Evolutionary conservation across 2,797 vertebrate species (phyloP), one percentile per base, ranked within the genome.

Genomic region (Nasua narica): DNA sequence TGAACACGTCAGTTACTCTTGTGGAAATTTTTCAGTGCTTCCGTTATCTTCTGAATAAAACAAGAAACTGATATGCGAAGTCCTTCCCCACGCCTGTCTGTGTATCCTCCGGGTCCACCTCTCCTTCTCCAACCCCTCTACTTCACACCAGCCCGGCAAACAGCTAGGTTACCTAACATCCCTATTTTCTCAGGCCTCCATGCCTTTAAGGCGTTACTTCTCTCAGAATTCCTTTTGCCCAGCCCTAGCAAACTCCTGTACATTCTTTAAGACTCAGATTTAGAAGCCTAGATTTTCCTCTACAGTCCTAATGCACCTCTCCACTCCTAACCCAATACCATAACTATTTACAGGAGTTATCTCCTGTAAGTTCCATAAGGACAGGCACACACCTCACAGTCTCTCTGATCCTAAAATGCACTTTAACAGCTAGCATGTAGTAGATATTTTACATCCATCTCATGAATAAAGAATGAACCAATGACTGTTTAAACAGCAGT

Each of bases 381-480:
- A 77, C 9, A 88, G 48, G 48, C 16, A 72, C 11, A 0, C 21
- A 58, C 74, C 43, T 90, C 76, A 69, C 35, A 76, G 37, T 48
- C 50, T 85, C 67, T 96, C 23, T 56, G 87, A 77, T 70, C 43
- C 48, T 92, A 11, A 87, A 84, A n/a, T 76, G n/a, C 85, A 86
- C 6, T 67, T 74, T 82, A 92, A 87, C 15, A 50, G 76, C 58
- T 72, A 14, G 29, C 21, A 78, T 35, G 16, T 32, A 91, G 40
- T 32, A 77, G 56, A 9, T 35, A 67, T 13, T 72, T 90, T 67
- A 93, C 46, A 77, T 19, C n/a, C 15, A 65, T n/a, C 23, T 74
- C n/a, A 70, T 54, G 54, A 96, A 54, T 86, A 84, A 96, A 65
- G 40, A 83, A 90, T 56, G 27, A 90, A 83, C 32, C 29, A 95